Evolutionary conservation across 1,140 invertebrate species (phyloP), one percentile per base, ranked within the genome.

Genomic region (Tyrophagus putrescentiae): DNA sequence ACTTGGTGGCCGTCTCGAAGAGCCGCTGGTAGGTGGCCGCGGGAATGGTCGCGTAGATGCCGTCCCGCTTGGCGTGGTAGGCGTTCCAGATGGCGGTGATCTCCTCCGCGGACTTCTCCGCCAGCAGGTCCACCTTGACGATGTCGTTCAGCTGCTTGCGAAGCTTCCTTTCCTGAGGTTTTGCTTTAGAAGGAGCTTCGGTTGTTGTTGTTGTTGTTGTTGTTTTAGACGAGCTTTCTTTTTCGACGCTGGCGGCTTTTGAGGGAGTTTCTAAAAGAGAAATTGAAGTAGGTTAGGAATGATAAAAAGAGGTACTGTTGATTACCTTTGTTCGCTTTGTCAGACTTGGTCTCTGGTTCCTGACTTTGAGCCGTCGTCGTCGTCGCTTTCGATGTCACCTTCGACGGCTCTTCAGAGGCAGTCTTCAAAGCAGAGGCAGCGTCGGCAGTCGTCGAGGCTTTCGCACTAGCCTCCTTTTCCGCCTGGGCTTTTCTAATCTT

Each of bases 81-180:
- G 23, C 9, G 32, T 53, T 56, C 62, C 62, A 63, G 39, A 63
- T 61, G 32, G 56, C 1, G 25, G 13, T 32, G 39, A 63, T 60
- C 18, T 61, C 52, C 4, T 63, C 58, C 25, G 32, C 13, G 9
- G 32, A 16, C 27, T 53, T 45, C 5, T 61, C 53, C 25, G 25
- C 27, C 25, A 63, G 33, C 25, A 63, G 41, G 45, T 63, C 52
- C 3, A 63, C n/a, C 34, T 63, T 60, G 11, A 63, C 50, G 7
- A 63, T 33, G 42, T 63, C 62, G 29, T 57, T 39, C 6, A n/a
- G n/a, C n/a, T n/a, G n/a, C n/a, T n/a, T n/a, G n/a, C n/a, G n/a
- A 63, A 36, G 3, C 28, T 54, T 25, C 41, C n/a, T n/a, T n/a
- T 11, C 28, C 18, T 42, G 48, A 21, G 18, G 28, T 18, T 32